Percentiles rank a stretch among this genome's conserved stretches.
phyloP scores from a whole-genome alignment of 1,140 invertebrate genomes.

The Zaprionus taronus region DNA sequence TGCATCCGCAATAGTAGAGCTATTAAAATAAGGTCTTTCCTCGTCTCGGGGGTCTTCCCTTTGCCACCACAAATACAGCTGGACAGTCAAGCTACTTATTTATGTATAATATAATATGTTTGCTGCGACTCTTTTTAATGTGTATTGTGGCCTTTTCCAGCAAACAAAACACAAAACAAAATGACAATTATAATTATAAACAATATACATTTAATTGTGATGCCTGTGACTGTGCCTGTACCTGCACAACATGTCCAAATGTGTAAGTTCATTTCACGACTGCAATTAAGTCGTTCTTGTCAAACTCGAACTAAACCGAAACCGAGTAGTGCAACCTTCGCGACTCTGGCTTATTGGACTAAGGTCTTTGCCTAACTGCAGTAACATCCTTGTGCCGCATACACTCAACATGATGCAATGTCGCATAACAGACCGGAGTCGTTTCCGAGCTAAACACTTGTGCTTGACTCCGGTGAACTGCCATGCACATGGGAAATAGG shows the following conservation, averaged over 20 bases:
- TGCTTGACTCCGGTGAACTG: constrained; percentile 35
- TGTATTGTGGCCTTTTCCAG: constrained; percentile 64
- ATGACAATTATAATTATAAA: constrained; percentile 77
- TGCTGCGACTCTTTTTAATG: constrained; percentile 61
- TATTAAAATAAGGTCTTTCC: constrained; percentile 18
- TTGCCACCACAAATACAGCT: background rate
- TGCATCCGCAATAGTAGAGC: constrained; percentile 26
- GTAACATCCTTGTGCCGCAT: constrained; percentile 58
- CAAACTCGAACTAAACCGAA: constrained; percentile 25
- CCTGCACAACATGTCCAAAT: constrained; percentile 47
- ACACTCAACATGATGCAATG: constrained; percentile 17
- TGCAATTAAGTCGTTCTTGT: constrained; percentile 70
- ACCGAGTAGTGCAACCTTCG: constrained; percentile 60
- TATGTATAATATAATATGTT: constrained; percentile 18
- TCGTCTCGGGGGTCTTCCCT: background rate
- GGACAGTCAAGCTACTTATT: background rate
- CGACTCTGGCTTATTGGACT: constrained; percentile 59
- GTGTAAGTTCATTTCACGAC: constrained; percentile 49
- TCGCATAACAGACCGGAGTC: constrained; percentile 14
- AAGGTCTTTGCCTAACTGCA: constrained; percentile 70
- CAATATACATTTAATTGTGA: constrained; percentile 71
- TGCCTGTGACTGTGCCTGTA: constrained; percentile 27
- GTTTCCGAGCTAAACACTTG: constrained; percentile 32
- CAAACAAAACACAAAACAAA: constrained; percentile 30
- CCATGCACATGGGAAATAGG: constrained; percentile 15